Conservation (phyloP, 2,888 invertebrate species). For the Euclidia mi region DNA sequence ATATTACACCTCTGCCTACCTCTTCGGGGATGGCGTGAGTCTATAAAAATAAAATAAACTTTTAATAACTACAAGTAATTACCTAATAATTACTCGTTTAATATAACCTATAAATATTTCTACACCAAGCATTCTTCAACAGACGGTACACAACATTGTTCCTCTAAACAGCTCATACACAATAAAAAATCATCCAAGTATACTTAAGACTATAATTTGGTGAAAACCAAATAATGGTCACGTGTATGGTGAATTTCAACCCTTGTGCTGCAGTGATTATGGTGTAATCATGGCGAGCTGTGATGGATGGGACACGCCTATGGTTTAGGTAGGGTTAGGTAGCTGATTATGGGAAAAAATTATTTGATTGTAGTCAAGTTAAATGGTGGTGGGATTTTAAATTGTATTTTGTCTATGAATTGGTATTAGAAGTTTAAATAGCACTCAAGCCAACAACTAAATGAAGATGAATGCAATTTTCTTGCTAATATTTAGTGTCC, state of each 20-base stretch:
- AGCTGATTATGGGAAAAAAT: conserved; percentile 31
- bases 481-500: no score
- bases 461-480: no score
- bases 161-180: conserved; percentile 11
- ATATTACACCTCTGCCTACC: no score
- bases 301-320: conserved; percentile 54
- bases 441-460: no score
- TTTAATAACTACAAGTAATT: no score
- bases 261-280: conserved; percentile 56
- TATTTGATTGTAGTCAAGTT: conserved; percentile 20
- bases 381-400: background rate
- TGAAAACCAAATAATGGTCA: conserved; percentile 73
- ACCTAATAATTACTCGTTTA: no score
- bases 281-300: conserved; percentile 42
- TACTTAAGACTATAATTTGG: conserved; percentile 71
- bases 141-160: background rate
- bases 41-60: no score
- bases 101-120: background rate
- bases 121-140: background rate
- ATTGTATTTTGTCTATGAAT: no score
- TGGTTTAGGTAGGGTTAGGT: conserved; percentile 40
- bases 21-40: no score
- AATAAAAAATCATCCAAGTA: conserved; percentile 49
- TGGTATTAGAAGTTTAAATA: no score
- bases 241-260: conserved; percentile 65